Conservation (phyloP, 2,113 vertebrate genomes). For the Bos javanicus region DNA sequence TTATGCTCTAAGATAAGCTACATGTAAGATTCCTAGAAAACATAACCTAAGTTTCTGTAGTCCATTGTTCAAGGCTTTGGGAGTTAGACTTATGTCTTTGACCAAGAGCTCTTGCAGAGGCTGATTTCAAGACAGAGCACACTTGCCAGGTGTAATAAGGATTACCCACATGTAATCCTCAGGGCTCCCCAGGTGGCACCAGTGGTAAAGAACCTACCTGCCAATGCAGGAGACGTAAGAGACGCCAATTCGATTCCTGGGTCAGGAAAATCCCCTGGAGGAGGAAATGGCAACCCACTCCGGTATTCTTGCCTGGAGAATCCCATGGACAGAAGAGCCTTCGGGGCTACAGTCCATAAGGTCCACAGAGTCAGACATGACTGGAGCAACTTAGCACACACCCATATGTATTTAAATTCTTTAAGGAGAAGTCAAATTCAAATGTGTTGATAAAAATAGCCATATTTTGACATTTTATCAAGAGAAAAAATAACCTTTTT, state of each 20-base stretch:
- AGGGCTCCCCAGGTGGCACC: neutral
- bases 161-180: neutral
- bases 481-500: neutral
- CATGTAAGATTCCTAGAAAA: neutral
- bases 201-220: neutral
- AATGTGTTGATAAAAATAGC: neutral
- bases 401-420: neutral
- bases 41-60: neutral
- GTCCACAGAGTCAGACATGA: neutral
- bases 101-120: neutral
- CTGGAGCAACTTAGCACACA: neutral
- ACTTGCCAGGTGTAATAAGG: neutral
- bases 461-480: neutral
- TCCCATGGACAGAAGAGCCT: neutral
- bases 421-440: neutral
- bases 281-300: neutral
- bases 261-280: neutral
- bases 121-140: neutral
- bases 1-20: neutral
- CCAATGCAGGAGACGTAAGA: neutral
- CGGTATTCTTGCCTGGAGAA: neutral
- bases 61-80: neutral
- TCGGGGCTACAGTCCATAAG: neutral
- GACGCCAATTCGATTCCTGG: neutral
- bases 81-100: neutral